These are phyloP conservation scores for Corydoras sp. DNA, from an alignment of 2,113 vertebrate species.

Conservation along the genomic window DNA sequence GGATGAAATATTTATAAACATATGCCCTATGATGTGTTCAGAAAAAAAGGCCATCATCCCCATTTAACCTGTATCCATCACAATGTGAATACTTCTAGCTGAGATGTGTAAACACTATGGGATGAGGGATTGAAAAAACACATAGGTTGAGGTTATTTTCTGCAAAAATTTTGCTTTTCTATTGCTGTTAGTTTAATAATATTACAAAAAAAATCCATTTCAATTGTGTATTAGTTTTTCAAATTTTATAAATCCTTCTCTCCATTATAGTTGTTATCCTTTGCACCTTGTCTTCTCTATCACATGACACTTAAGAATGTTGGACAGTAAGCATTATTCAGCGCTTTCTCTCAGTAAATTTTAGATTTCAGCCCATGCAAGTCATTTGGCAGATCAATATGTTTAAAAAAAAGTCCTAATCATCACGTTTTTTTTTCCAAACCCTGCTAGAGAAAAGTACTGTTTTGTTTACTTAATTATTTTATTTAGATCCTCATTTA, in stretches of 20 bases:
- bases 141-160: slow-evolving; percentile 13
- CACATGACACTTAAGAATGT: no score
- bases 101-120: slow-evolving; percentile 22
- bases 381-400: not conserved
- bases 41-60: slow-evolving; percentile 1
- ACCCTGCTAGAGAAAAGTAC: not conserved
- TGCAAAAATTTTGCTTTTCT: not conserved
- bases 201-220: no score
- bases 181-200: no score
- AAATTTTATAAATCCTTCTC: no score
- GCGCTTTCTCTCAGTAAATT: not conserved
- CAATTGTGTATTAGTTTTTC: no score
- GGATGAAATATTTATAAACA: slow-evolving; percentile 41
- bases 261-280: no score
- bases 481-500: no score
- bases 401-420: not conserved
- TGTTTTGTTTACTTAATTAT: no score
- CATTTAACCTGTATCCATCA: slow-evolving; percentile 8
- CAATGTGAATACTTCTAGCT: slow-evolving; percentile 13
- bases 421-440: not conserved
- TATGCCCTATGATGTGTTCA: slow-evolving; percentile 26
- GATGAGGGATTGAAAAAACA: slow-evolving; percentile 2
- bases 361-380: not conserved
- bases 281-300: no score
- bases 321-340: no score